Evolutionary conservation across 2,797 vertebrate species (phyloP).

Genomic region (Passerculus sandwichensis): DNA sequence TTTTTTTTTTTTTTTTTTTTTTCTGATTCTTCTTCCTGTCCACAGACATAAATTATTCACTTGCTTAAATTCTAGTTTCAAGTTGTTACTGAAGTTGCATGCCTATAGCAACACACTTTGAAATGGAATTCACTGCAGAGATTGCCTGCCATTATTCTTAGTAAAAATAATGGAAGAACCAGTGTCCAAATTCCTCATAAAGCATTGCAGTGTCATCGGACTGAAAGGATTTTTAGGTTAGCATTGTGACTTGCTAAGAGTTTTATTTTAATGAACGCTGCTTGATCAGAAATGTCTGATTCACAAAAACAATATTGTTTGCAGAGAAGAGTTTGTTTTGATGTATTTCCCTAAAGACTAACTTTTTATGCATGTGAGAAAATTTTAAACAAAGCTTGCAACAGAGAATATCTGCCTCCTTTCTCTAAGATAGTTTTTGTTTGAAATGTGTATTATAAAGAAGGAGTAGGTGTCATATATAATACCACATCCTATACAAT

Average conservation of each 20-base stretch:
- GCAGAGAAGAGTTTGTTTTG: not conserved
- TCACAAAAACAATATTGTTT: not conserved
- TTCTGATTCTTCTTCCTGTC: not conserved
- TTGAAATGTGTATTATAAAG: not conserved
- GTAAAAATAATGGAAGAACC: not conserved
- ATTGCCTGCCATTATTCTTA: not conserved
- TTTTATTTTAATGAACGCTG: not conserved
- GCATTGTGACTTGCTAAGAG: not conserved
- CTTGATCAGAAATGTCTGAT: constrained; percentile 29
- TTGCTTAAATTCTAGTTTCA: not conserved
- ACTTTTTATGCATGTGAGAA: not conserved
- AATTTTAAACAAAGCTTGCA: not conserved
- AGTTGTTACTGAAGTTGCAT: not conserved
- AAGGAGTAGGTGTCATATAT: not conserved
- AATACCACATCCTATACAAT: not conserved
- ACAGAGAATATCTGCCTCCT: not conserved
- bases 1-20: too few relatives aligned
- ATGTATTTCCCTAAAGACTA: not conserved
- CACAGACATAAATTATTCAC: not conserved
- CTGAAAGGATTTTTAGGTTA: constrained; percentile 6
- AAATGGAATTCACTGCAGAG: not conserved
- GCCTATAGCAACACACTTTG: not conserved
- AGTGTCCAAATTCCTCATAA: not conserved
- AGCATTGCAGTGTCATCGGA: not conserved
- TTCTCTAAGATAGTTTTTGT: not conserved